These are phyloP conservation scores for Perca fluviatilis DNA, from an alignment of 2,113 vertebrate genomes.

Conservation along the genomic window DNA sequence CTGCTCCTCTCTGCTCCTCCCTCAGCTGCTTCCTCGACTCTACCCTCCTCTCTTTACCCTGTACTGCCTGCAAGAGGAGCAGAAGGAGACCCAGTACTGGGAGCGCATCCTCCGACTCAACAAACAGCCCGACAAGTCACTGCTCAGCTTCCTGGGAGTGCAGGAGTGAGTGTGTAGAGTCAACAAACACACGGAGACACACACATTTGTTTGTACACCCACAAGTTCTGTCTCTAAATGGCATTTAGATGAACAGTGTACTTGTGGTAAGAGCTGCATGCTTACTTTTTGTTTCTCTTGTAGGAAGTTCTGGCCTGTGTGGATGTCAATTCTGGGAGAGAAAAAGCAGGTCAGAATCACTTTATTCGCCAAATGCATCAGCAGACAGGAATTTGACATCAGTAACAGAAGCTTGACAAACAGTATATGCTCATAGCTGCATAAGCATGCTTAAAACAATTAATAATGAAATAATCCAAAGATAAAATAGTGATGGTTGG, in stretches of 20 bases:
- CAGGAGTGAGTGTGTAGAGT: constrained; percentile 85
- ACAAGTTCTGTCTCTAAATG: neutral
- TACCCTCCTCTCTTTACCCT: constrained; percentile 96
- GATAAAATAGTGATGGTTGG: too few species aligned
- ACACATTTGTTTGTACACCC: neutral
- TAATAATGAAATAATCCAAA: too few species aligned
- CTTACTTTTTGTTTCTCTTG: constrained; percentile 1
- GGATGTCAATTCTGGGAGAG: constrained; percentile 90
- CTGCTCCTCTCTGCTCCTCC: constrained; percentile 91
- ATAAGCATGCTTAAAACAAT: too few species aligned
- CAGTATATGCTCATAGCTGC: too few species aligned
- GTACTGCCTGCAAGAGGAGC: constrained; percentile 93
- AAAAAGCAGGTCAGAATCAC: constrained; percentile 87
- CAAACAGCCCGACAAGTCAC: constrained; percentile 92
- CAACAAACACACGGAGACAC: neutral
- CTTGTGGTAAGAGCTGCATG: neutral
- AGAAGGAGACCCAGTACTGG: constrained; percentile 93
- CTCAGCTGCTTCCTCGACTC: constrained; percentile 92
- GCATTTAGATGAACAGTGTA: neutral
- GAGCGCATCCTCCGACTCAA: constrained; percentile 92
- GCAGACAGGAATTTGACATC: too few species aligned
- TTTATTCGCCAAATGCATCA: too few species aligned
- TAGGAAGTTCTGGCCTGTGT: constrained; percentile 96
- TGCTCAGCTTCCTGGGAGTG: constrained; percentile 93
- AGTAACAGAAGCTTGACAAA: too few species aligned